Evolutionary conservation across 2,113 vertebrate species (phyloP).

Genomic region (Carollia perspicillata): DNA sequence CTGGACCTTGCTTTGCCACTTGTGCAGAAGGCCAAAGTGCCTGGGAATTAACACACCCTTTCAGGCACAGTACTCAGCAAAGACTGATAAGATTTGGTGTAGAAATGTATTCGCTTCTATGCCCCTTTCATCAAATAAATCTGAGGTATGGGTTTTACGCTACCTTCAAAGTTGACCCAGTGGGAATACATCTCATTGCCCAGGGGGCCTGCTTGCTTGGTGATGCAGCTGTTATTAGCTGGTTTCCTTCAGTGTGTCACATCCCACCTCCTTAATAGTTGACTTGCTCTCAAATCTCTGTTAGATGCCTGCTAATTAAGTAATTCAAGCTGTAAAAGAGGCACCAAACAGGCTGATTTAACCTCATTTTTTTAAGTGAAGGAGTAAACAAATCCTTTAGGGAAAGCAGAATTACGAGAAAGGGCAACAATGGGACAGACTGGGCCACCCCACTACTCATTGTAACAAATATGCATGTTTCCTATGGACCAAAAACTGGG

Average conservation of each 20-base stretch:
- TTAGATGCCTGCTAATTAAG: not conserved
- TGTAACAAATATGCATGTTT: not conserved
- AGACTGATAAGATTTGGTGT: not conserved
- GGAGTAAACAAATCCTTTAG: not conserved
- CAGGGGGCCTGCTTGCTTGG: not conserved
- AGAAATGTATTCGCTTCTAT: not conserved
- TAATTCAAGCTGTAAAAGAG: not conserved
- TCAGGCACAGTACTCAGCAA: not conserved
- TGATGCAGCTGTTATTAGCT: not conserved
- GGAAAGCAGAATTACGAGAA: not conserved
- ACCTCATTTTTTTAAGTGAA: not conserved
- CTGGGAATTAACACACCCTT: not conserved
- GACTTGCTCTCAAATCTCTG: not conserved
- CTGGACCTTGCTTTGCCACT: not conserved
- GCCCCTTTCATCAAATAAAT: not conserved
- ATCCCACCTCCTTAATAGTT: not conserved
- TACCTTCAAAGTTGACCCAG: not conserved
- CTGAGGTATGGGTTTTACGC: not conserved
- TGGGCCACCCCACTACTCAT: not conserved
- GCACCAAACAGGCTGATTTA: not conserved
- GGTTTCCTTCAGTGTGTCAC: not conserved
- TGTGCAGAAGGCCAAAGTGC: not conserved
- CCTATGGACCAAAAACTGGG: not conserved
- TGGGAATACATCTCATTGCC: not conserved
- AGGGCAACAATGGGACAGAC: not conserved